phyloP scores from a whole-genome alignment of 2,888 invertebrate species.

The Hedychridium roseum region DNA sequence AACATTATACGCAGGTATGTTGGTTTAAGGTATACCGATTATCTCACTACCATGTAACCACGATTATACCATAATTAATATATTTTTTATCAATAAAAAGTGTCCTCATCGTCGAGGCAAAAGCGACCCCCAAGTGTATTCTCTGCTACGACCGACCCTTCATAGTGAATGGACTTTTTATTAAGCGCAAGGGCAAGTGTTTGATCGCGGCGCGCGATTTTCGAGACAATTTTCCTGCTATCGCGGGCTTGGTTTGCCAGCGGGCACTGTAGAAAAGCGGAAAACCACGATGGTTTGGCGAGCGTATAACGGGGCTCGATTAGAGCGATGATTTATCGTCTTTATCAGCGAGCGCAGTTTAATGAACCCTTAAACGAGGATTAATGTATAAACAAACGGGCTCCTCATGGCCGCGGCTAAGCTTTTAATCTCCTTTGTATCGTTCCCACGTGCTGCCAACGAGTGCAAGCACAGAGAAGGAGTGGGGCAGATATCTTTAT shows the following conservation, averaged over 20 bases:
- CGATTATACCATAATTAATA: slow-evolving; percentile 54
- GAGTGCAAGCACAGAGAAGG: no score
- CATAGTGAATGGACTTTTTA: no score
- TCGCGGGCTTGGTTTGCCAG: no score
- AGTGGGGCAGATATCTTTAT: no score
- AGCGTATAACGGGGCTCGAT: slow-evolving; percentile 14
- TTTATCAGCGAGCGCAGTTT: slow-evolving; percentile 18
- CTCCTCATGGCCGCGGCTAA: slow-evolving; percentile 8
- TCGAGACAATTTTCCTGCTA: no score
- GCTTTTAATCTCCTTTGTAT: slow-evolving; percentile 25
- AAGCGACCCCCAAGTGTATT: slow-evolving; percentile 1
- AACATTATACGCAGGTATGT: slow-evolving; percentile 40
- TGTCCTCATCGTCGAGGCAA: slow-evolving; percentile 30
- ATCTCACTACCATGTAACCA: slow-evolving; percentile 45
- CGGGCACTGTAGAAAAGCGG: no score
- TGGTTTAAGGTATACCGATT: slow-evolving; percentile 33
- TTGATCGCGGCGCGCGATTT: no score
- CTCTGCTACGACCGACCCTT: no score
- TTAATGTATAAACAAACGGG: slow-evolving; percentile 32
- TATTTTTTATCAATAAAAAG: slow-evolving; percentile 63
- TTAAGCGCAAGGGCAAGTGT: no score
- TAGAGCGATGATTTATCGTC: slow-evolving; percentile 38
- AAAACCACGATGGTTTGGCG: no score
- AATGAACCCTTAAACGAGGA: slow-evolving; percentile 36
- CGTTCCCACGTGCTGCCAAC: no score